phyloP scores from a whole-genome alignment of 2,888 invertebrate species.

The Brachypterus glaber region DNA sequence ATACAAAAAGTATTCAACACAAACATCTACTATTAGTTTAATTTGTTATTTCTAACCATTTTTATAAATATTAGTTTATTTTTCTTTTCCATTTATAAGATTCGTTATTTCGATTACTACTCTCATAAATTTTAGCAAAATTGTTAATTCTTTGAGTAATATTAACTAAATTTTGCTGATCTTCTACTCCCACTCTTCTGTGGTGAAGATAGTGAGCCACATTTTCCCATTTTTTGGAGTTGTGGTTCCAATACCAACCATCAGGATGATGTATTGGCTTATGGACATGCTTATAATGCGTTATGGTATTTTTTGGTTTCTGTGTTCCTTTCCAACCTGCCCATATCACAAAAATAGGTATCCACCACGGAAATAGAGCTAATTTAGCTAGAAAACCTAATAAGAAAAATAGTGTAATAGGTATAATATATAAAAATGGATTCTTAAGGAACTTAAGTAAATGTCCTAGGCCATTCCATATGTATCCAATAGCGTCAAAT shows the following conservation, averaged over 20 bases:
- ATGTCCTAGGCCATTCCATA: slow-evolving; percentile 24
- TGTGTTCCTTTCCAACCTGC: slow-evolving; percentile 26
- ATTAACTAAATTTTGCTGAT: not conserved
- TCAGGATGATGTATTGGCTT: slow-evolving; percentile 41
- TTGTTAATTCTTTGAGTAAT: slow-evolving; percentile 28
- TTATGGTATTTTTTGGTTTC: slow-evolving; percentile 26
- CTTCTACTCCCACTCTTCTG: slow-evolving; percentile 24
- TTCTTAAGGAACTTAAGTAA: slow-evolving; percentile 28
- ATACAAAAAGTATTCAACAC: too few species aligned
- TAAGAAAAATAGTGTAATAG: slow-evolving; percentile 52
- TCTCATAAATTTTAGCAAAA: slow-evolving; percentile 31
- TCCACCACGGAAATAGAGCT: slow-evolving; percentile 54
- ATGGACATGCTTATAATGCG: slow-evolving; percentile 34
- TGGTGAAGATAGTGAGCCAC: slow-evolving; percentile 29
- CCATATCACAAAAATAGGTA: slow-evolving; percentile 43
- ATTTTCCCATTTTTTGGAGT: slow-evolving; percentile 47
- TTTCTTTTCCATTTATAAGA: slow-evolving; percentile 33
- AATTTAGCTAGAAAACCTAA: slow-evolving; percentile 53
- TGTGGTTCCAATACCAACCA: slow-evolving; percentile 50
- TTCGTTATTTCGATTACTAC: too few species aligned
- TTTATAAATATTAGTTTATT: slow-evolving; percentile 6
- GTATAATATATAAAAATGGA: slow-evolving; percentile 49
- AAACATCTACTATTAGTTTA: too few species aligned
- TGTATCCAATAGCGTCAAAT: slow-evolving; percentile 26
- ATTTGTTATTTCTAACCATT: too few species aligned